These are phyloP conservation scores for Alca torda DNA, from an alignment of 2,797 vertebrate genomes.

Conservation along the genomic window DNA sequence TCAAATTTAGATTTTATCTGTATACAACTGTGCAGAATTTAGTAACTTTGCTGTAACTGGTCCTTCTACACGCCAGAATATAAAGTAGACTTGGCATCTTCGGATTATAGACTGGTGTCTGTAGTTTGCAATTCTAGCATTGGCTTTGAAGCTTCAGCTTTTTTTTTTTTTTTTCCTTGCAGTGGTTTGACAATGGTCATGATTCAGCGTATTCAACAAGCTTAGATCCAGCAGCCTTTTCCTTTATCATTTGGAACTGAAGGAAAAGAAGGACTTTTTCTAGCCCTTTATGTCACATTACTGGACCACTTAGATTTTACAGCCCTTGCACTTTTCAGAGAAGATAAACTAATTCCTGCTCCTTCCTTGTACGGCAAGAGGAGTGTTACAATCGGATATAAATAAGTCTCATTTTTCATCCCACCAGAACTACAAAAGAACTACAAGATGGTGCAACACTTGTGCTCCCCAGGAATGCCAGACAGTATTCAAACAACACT, in stretches of 20 bases:
- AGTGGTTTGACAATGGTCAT: neutral
- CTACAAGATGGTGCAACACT: slow-evolving; percentile 13
- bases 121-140: neutral
- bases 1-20: slow-evolving; percentile 51
- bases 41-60: slow-evolving; percentile 18
- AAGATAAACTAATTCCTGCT: neutral
- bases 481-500: slow-evolving; percentile 48
- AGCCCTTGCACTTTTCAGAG: neutral
- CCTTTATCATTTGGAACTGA: neutral
- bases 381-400: neutral
- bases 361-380: neutral
- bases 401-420: neutral
- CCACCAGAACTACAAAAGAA: neutral
- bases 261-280: neutral
- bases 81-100: slow-evolving; percentile 1
- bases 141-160: slow-evolving; percentile 14
- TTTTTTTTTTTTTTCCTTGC: neutral
- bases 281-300: neutral
- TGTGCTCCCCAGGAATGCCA: slow-evolving; percentile 8
- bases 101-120: neutral
- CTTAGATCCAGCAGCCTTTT: neutral
- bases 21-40: slow-evolving; percentile 13
- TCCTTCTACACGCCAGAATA: neutral
- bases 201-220: neutral
- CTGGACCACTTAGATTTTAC: neutral